phyloP scores from a whole-genome alignment of 2,113 vertebrate genomes.

The Atherinomorus stipes region DNA sequence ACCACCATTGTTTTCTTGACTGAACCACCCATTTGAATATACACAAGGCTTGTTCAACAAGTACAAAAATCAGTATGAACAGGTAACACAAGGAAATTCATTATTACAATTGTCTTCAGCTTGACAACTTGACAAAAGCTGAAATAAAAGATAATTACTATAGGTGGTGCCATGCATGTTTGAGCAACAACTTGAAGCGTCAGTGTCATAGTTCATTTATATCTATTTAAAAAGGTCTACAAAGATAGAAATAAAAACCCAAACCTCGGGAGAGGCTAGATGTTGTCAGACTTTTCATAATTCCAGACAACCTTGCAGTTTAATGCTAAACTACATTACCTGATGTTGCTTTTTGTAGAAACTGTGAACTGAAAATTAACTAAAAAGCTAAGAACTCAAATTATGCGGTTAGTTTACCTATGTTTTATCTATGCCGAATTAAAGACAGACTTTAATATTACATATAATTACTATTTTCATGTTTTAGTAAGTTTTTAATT shows the following conservation, averaged over 20 bases:
- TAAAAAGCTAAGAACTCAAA: neutral
- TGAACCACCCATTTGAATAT: neutral
- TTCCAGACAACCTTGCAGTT: no score
- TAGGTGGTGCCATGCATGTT: neutral
- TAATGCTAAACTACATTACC: neutral
- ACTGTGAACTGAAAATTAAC: neutral
- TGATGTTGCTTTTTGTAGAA: neutral
- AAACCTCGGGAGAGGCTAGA: neutral
- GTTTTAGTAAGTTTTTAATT: accelerated
- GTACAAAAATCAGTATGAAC: neutral
- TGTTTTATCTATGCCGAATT: constrained; percentile 1
- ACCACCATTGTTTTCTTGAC: neutral
- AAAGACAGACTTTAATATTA: accelerated
- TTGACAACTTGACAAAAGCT: neutral
- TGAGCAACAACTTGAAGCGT: neutral
- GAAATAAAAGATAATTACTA: neutral
- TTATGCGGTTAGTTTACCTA: neutral
- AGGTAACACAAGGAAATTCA: neutral
- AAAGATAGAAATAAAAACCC: neutral
- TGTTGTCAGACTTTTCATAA: neutral
- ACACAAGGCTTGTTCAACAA: constrained; percentile 1
- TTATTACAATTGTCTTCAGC: neutral
- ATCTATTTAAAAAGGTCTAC: neutral
- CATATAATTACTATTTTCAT: accelerated
- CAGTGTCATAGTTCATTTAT: neutral